Percentiles rank a stretch among this genome's conserved stretches.
Conservation (phyloP, 2,797 vertebrate genomes). For the Lycodopsis pacificus region DNA sequence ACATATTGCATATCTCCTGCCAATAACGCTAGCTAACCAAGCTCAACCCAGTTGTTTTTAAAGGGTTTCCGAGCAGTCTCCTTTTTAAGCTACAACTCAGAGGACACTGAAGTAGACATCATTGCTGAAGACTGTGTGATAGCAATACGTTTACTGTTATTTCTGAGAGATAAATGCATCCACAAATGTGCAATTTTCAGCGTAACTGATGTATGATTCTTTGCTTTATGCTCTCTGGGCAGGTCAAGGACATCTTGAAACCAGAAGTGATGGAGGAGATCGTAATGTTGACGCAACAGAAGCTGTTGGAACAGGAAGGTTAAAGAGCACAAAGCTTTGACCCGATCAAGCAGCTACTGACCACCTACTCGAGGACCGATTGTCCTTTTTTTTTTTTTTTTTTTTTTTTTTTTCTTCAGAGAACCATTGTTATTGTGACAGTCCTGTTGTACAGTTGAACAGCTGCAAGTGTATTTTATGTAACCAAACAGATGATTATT, state of each 20-base stretch:
- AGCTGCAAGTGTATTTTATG: conserved; percentile 16
- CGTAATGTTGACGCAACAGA: conserved; percentile 92
- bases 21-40: neutral
- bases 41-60: neutral
- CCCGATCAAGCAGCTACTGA: conserved; percentile 12
- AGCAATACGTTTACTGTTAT: neutral
- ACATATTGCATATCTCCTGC: neutral
- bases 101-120: neutral
- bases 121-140: neutral
- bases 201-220: neutral
- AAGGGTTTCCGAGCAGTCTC: neutral
- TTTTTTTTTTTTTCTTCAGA: conserved; percentile 13
- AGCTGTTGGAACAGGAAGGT: conserved; percentile 91
- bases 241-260: conserved; percentile 98
- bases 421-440: conserved; percentile 3
- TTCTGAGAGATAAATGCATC: neutral
- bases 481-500: neutral
- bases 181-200: neutral
- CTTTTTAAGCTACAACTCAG: neutral
- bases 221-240: conserved; percentile 37
- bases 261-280: conserved; percentile 95
- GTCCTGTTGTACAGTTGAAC: neutral
- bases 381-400: conserved; percentile 24
- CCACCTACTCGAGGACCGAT: neutral
- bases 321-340: conserved; percentile 67